Base-by-base conservation (phyloP, 2,113 vertebrate genomes). In the Oriolus oriolus region DNA sequence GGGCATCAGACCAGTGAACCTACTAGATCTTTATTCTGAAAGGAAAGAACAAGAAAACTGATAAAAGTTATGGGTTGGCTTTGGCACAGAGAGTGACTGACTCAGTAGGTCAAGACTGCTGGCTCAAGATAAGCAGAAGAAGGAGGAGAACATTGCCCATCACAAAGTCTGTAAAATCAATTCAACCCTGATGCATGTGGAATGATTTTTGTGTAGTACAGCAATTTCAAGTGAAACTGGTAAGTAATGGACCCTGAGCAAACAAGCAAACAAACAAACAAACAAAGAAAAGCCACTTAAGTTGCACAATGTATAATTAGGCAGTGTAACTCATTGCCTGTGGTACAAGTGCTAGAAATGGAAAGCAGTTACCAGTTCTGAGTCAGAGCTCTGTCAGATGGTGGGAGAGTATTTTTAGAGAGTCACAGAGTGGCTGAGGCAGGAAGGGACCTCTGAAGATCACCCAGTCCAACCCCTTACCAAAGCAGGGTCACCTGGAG, bases 101-200 rank as follows among this genome's bases (percentile, higher is more conserved):
- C 39, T 69, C 14, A 27, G 27, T 70, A 45, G 59, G 71, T 66
- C 7, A 45, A 73, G 10, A 64, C n/a, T 65, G 31, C 35, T 68
- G 53, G 13, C 17, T 47, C 30, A 41, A 53, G 30, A 16, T 11
- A 35, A 76, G 70, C 41, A 89, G 68, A 65, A 89, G 50, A 74
- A 27, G 66, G n/a, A 85, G 31, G 15, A 88, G 37, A 84, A 37
- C 24, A n/a, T 3, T 30, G 18, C 30, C 33, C 68, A 5, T 53
- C 39, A 63, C 21, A 70, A 57, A 91, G 8, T 80, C 64, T 84
- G 35, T 44, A 50, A 86, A 77, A 81, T 76, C 17, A 53, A 12
- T 37, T 20, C 0, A 1, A 71, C 71, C 12, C 27, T 54, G 27
- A n/a, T 73, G 85, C 20, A 18, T 0, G 2, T 2, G 6, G 27